Evolutionary conservation across 2,888 invertebrate genomes (phyloP).

Genomic region (Odontothrips loti): DNA sequence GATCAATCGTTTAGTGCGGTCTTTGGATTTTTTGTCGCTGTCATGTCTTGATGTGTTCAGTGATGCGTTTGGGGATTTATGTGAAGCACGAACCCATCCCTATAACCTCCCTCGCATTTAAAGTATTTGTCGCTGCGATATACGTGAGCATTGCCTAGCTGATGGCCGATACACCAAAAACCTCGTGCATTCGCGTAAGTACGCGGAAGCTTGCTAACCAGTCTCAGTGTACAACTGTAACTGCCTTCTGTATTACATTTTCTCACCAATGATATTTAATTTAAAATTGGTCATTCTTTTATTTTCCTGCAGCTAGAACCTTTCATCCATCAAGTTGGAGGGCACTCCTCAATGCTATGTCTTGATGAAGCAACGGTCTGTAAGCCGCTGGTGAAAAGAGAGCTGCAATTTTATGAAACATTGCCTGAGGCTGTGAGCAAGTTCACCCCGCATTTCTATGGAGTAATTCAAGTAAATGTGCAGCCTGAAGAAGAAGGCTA

Average conservation of each 20-base stretch:
- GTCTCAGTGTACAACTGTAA: no score
- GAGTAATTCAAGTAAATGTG: constrained; percentile 48
- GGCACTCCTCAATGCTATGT: constrained; percentile 52
- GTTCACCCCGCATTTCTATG: constrained; percentile 54
- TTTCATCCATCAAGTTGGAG: constrained; percentile 55
- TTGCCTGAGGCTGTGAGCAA: constrained; percentile 50
- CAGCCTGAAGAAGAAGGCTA: constrained; percentile 51
- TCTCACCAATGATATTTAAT: no score
- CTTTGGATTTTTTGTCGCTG: not conserved
- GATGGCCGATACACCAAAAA: not conserved
- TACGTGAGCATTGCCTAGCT: not conserved
- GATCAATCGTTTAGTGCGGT: not conserved
- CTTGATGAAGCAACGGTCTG: constrained; percentile 53
- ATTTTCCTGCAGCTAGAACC: constrained; percentile 48
- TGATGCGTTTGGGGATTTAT: not conserved
- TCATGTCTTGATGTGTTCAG: not conserved
- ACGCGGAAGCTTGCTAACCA: not conserved
- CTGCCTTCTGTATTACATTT: no score
- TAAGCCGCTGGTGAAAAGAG: constrained; percentile 53
- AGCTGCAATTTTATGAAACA: constrained; percentile 54
- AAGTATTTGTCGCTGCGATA: not conserved
- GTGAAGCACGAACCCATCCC: not conserved
- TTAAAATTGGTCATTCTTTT: not conserved
- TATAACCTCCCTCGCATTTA: not conserved
- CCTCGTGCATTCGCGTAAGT: constrained; percentile 4